Conservation (phyloP, 2,888 invertebrate genomes). For the Melanotus villosus region DNA sequence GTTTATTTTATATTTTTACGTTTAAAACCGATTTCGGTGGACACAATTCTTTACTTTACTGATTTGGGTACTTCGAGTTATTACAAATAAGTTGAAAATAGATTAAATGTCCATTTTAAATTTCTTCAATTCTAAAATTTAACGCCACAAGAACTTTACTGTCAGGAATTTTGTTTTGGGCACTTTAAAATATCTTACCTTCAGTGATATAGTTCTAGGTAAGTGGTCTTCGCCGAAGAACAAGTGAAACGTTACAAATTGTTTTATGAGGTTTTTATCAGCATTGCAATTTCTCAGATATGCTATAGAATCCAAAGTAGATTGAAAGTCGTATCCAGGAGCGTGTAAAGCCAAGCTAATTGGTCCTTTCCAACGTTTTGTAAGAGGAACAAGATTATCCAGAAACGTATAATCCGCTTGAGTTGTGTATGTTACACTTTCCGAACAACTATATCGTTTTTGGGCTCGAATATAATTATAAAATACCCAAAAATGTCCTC, state of each 20-base stretch:
- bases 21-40: too few relatives aligned
- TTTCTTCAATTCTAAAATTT: too few relatives aligned
- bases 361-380: slow-evolving; percentile 76
- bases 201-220: slow-evolving; percentile 60
- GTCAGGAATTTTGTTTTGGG: too few relatives aligned
- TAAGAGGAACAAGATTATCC: slow-evolving; percentile 74
- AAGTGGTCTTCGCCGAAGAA: slow-evolving; percentile 74
- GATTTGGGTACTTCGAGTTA: too few relatives aligned
- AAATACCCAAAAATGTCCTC: slow-evolving; percentile 71
- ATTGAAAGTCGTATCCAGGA: slow-evolving; percentile 74
- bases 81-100: too few relatives aligned
- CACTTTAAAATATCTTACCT: too few relatives aligned
- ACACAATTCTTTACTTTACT: too few relatives aligned
- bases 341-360: slow-evolving; percentile 76
- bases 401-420: slow-evolving; percentile 79
- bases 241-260: slow-evolving; percentile 76
- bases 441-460: slow-evolving; percentile 69
- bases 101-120: too few relatives aligned
- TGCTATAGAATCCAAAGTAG: slow-evolving; percentile 72
- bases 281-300: slow-evolving; percentile 71
- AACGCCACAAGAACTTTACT: too few relatives aligned
- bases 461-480: slow-evolving; percentile 73
- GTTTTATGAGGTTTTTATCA: slow-evolving; percentile 68
- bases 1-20: too few relatives aligned
- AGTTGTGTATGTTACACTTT: slow-evolving; percentile 78